phyloP scores from a whole-genome alignment of 2,888 invertebrate species.

The Cynaeus angustus region DNA sequence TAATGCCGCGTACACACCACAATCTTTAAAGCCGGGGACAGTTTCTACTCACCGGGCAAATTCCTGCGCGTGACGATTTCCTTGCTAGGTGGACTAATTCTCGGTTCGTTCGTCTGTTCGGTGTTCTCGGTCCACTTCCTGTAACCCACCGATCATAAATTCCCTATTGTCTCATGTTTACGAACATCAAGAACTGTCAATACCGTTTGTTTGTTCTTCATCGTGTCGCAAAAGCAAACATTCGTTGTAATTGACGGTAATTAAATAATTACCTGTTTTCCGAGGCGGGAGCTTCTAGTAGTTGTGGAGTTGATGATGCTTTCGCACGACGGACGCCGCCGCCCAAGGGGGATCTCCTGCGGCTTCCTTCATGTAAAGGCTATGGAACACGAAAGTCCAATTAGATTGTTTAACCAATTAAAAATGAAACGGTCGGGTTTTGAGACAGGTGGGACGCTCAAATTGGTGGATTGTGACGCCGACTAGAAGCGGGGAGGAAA shows the following conservation, averaged over 20 bases:
- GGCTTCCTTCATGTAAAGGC: conserved; percentile 68
- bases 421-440: conserved; percentile 18
- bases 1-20: no score
- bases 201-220: no score
- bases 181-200: no score
- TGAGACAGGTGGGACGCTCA: conserved; percentile 6
- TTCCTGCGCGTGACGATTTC: conserved; percentile 59
- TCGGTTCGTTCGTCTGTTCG: conserved; percentile 56
- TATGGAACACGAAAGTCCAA: conserved; percentile 50
- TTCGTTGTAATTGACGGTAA: neutral
- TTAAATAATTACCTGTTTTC: conserved; percentile 41
- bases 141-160: conserved; percentile 49
- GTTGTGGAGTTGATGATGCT: conserved; percentile 69
- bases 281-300: conserved; percentile 64
- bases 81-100: conserved; percentile 55
- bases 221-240: no score
- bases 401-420: neutral
- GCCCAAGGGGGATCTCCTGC: conserved; percentile 66
- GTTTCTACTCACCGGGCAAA: conserved; percentile 60
- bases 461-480: neutral
- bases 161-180: neutral
- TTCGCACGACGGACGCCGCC: conserved; percentile 62
- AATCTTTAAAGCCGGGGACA: neutral
- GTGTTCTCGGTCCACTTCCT: conserved; percentile 63
- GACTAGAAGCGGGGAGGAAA: conserved; percentile 5